A percentile compares a stretch with the other conserved stretches of the same genome.
These are phyloP conservation scores for Diarsia brunnea DNA, from an alignment of 2,888 invertebrate genomes.

Conservation along the genomic window DNA sequence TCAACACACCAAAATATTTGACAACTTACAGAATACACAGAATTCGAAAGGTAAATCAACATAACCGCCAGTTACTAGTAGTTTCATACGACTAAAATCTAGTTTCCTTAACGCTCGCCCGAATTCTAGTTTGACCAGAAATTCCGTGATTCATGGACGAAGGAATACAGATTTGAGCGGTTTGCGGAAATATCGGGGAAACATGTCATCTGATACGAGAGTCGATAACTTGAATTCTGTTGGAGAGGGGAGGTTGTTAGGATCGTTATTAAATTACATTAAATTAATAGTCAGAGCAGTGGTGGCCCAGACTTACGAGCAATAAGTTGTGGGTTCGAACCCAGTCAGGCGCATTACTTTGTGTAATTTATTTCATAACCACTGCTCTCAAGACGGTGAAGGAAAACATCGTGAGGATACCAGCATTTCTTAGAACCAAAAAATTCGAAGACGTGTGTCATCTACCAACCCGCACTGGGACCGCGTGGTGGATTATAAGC, in stretches of 20 bases:
- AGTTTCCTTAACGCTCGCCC: constrained; percentile 3
- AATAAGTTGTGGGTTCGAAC: too few species aligned
- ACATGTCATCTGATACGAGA: not conserved
- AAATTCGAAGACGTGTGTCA: too few species aligned
- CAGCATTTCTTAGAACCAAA: too few species aligned
- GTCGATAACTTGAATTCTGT: not conserved
- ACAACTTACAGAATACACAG: not conserved
- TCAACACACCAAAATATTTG: not conserved
- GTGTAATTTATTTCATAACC: too few species aligned
- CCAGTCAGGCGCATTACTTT: too few species aligned
- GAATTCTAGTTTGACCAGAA: constrained; percentile 22
- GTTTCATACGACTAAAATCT: constrained; percentile 6
- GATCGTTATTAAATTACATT: not conserved
- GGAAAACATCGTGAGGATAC: too few species aligned
- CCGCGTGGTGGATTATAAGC: too few species aligned
- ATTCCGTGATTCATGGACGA: constrained; percentile 24
- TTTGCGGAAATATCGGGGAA: constrained; percentile 13
- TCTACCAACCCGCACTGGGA: too few species aligned
- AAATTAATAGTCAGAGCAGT: not conserved
- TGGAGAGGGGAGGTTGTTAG: not conserved
- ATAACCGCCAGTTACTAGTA: not conserved
- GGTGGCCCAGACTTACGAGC: too few species aligned
- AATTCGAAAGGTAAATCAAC: not conserved
- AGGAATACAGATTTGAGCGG: constrained; percentile 8
- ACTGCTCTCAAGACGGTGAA: too few species aligned